These are phyloP conservation scores for Sanderia malayensis DNA, from an alignment of 30 jellyfish, hydroid and myxozoan genomes.

Conservation along the genomic window DNA sequence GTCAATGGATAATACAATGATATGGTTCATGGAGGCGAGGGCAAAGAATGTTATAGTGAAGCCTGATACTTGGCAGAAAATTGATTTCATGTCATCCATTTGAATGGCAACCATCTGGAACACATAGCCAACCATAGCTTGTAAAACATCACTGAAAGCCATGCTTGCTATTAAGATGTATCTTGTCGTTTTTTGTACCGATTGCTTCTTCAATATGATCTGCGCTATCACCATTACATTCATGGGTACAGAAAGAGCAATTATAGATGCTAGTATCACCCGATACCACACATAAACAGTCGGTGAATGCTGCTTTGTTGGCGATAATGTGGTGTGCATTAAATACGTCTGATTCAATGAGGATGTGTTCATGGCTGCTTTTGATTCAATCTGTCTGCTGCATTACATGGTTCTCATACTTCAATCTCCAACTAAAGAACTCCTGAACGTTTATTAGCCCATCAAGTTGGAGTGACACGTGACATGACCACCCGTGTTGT, in stretches of 20 bases:
- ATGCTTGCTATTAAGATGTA: neutral
- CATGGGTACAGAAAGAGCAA: neutral
- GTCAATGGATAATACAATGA: neutral
- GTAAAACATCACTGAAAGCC: neutral
- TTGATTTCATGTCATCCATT: neutral
- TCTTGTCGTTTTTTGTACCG: neutral
- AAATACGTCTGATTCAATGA: no score
- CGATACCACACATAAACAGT: neutral
- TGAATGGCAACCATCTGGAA: neutral
- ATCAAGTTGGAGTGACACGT: no score
- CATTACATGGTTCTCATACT: no score
- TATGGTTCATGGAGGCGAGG: neutral
- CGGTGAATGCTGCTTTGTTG: no score
- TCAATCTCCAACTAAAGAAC: no score
- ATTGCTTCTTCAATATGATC: neutral
- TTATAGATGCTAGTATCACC: neutral
- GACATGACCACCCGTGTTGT: no score
- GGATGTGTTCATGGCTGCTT: no score
- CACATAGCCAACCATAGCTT: neutral
- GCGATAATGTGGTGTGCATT: no score
- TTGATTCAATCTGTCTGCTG: no score
- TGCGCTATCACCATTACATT: neutral
- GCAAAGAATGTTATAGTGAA: neutral
- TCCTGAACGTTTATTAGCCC: no score
- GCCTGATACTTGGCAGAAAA: neutral